Evolutionary conservation across 2,113 vertebrate genomes (phyloP).

Genomic region (Tragelaphus strepsiceros): DNA sequence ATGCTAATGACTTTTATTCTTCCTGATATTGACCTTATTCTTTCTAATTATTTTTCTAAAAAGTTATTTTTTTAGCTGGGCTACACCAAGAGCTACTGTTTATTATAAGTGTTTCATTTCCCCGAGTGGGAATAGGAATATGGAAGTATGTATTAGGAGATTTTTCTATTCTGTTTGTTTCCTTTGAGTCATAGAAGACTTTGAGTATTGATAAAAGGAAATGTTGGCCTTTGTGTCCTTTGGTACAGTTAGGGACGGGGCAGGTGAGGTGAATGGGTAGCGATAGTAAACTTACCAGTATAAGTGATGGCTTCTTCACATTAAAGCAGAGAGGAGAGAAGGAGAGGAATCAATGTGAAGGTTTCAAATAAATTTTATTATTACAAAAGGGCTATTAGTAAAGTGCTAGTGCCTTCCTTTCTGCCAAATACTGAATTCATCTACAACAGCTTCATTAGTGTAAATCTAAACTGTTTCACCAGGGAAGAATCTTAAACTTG

Average conservation of each 20-base stretch:
- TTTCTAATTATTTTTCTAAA: neutral
- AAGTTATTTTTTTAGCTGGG: neutral
- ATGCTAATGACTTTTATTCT: neutral
- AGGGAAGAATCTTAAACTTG: conserved; percentile 30
- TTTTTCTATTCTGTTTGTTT: neutral
- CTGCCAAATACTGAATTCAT: neutral
- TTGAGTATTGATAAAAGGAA: neutral
- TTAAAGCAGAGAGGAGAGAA: neutral
- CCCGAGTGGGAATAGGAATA: neutral
- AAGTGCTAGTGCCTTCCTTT: neutral
- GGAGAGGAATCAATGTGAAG: neutral
- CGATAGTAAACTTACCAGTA: neutral
- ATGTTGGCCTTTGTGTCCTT: neutral
- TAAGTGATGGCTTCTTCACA: neutral
- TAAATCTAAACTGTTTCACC: conserved; percentile 30
- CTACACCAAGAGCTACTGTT: neutral
- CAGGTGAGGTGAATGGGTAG: neutral
- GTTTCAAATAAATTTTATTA: conserved; percentile 25
- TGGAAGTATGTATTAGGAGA: neutral
- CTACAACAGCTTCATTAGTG: conserved; percentile 1
- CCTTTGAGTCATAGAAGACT: neutral
- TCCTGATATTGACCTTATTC: neutral
- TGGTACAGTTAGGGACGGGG: neutral
- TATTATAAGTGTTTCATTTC: neutral
- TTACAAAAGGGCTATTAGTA: neutral